Conservation (phyloP, 2,888 invertebrate species). For the Dryomyza anilis region DNA sequence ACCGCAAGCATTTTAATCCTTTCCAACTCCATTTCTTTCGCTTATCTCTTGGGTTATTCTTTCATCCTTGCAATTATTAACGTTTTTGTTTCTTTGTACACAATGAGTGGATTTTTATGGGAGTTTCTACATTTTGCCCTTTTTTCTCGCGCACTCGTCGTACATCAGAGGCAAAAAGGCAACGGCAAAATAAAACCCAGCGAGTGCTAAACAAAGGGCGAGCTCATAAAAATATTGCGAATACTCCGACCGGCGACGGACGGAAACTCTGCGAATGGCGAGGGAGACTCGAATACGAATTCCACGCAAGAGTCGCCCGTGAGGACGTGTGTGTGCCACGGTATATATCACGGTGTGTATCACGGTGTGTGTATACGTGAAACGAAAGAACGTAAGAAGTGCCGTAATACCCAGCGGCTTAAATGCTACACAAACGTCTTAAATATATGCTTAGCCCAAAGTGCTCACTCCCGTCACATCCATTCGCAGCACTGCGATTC, state of each 20-base stretch:
- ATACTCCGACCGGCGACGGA: too few relatives aligned
- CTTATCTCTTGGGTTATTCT: conserved; percentile 26
- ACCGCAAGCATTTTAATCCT: conserved; percentile 14
- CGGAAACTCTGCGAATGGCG: conserved; percentile 12
- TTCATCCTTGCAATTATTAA: conserved; percentile 29
- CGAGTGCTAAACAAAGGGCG: conserved; percentile 13
- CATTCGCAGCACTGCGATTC: not conserved
- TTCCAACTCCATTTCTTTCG: conserved; percentile 19
- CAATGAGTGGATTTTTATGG: conserved; percentile 28
- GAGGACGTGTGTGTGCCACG: not conserved
- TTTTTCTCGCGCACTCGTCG: not conserved
- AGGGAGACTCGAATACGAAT: conserved; percentile 11
- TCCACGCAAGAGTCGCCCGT: not conserved
- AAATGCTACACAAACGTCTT: conserved; percentile 19
- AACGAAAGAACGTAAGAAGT: conserved; percentile 1
- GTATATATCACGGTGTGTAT: not conserved
- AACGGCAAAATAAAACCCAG: not conserved
- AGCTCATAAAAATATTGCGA: conserved; percentile 31
- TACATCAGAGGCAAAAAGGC: not conserved
- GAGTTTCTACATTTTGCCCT: conserved; percentile 17
- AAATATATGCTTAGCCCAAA: conserved; percentile 21
- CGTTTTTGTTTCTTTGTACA: conserved; percentile 30
- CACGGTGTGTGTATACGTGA: not conserved
- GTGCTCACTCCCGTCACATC: conserved; percentile 21
- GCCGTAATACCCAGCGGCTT: conserved; percentile 24